Base-by-base conservation (phyloP, 2,888 invertebrate species). In the Aplocera efformata region DNA sequence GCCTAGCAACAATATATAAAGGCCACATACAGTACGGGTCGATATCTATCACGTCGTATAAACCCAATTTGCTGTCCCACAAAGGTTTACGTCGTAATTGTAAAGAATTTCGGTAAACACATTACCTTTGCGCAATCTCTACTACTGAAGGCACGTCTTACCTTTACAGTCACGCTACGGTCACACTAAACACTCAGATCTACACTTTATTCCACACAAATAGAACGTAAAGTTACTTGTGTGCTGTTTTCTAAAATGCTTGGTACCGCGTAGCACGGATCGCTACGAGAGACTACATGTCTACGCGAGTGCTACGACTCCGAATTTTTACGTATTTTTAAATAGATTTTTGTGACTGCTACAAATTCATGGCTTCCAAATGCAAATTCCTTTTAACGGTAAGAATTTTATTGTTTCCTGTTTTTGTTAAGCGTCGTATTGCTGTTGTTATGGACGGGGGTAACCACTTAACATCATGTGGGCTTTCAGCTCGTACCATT, bases 21-120 rank as follows among this genome's bases (percentile, higher is more conserved):
- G 13, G 5, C 3, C 13, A 17, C 5, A 3, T 3, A 6, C 4
- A 3, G 2, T 22, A 5, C 7, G 6, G 9, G 6, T n/a, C 10
- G 5, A 21, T 35, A 30, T 5, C 31, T 20, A 37, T 30, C n/a
- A 29, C 10, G 32, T 22, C 23, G 30, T 35, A 32, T 20, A 21
- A 40, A 22, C 32, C 29, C 25, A 26, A 32, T 35, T 39, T 32
- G 39, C 24, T 26, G 39, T 22, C 35, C 10, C 40, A 32, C 43
- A 32, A 39, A 45, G 35, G 33, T 53, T 48, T 45, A 48, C 48
- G 30, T 26, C 33, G 35, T 38, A 35, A 45, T 50, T 40, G 42
- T 27, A 50, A 50, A 44, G 42, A 45, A 53, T 38, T 53, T 52
- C 37, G 38, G 43, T 44, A 37, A 52, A 44, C 50, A 42, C 25